A percentile compares a stretch with the other conserved stretches of the same genome.
phyloP scores from a whole-genome alignment of 2,113 vertebrate species.

The Glaucidium brasilianum region DNA sequence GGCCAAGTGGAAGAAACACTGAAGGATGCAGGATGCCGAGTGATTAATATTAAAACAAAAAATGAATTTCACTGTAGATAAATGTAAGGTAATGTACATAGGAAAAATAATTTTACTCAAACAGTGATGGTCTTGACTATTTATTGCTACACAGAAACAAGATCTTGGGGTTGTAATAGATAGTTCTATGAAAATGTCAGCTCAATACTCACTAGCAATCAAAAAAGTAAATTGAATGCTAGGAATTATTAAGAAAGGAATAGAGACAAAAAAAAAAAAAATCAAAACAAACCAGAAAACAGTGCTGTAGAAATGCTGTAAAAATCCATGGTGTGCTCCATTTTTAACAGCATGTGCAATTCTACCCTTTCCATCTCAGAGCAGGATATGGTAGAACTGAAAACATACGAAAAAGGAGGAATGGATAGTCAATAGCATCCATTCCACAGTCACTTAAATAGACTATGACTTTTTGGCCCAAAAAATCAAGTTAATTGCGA shows the following conservation, averaged over 20 bases:
- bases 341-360: neutral
- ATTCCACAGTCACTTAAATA: neutral
- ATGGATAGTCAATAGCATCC: neutral
- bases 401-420: neutral
- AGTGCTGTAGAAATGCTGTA: neutral
- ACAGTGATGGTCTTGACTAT: neutral
- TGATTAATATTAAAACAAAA: neutral
- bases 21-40: neutral
- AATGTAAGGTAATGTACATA: neutral
- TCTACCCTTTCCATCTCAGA: neutral
- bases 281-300: neutral
- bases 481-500: neutral
- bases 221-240: conserved; percentile 4
- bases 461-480: neutral
- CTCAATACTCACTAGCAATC: neutral
- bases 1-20: neutral
- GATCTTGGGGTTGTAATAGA: neutral
- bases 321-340: neutral
- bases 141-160: neutral
- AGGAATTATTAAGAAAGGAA: neutral
- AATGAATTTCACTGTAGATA: neutral
- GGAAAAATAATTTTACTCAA: neutral
- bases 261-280: neutral
- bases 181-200: neutral
- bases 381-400: neutral